Evolutionary conservation across 2,797 vertebrate genomes (phyloP).

Genomic region (Discoglossus pictus): DNA sequence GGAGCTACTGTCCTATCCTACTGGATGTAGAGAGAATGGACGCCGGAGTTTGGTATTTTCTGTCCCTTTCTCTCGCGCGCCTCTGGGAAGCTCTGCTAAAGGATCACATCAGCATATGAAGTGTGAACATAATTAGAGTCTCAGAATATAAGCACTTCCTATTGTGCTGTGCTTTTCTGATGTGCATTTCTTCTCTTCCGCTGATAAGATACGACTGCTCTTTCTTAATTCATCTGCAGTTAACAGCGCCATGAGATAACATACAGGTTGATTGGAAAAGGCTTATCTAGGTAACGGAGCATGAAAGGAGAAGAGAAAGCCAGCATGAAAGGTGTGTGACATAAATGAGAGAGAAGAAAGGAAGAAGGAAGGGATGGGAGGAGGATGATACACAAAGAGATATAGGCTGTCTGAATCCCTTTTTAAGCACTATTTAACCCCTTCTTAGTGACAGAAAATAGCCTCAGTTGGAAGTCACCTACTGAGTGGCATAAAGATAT

Average conservation of each 20-base stretch:
- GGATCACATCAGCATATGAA: constrained; percentile 57
- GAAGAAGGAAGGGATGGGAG: not conserved
- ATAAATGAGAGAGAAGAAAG: constrained; percentile 19
- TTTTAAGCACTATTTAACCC: constrained; percentile 15
- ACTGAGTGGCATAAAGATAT: too few relatives aligned
- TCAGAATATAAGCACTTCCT: constrained; percentile 62
- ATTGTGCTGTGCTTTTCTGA: constrained; percentile 58
- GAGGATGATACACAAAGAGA: constrained; percentile 11
- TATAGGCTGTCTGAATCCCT: not conserved
- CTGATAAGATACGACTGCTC: constrained; percentile 70
- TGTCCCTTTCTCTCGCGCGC: not conserved
- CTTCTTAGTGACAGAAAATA: not conserved
- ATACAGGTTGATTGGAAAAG: constrained; percentile 70
- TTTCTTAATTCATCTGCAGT: constrained; percentile 66
- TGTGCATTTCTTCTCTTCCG: constrained; percentile 54
- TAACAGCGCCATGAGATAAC: constrained; percentile 68
- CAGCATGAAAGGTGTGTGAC: constrained; percentile 31
- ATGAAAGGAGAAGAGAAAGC: constrained; percentile 54
- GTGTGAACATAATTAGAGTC: constrained; percentile 66
- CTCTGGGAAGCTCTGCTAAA: constrained; percentile 20
- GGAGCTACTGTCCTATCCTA: too few relatives aligned
- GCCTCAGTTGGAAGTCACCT: too few relatives aligned
- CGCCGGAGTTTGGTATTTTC: not conserved
- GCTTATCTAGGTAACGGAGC: constrained; percentile 65
- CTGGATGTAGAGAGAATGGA: not conserved